Percentiles rank a stretch among this genome's conserved stretches.
phyloP scores from a whole-genome alignment of 2,113 vertebrate species.

The Tachycineta bicolor region DNA sequence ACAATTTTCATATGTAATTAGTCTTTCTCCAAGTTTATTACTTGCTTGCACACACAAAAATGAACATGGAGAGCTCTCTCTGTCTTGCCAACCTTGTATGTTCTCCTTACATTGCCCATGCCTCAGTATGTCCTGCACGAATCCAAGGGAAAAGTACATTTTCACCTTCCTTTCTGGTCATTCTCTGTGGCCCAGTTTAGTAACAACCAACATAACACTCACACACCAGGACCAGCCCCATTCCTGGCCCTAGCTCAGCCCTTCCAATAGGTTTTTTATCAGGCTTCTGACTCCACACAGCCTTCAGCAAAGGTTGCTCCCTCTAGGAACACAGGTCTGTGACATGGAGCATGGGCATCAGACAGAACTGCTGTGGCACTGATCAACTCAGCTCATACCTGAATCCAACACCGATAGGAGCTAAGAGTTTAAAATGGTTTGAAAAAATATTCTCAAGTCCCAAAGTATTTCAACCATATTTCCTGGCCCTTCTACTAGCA shows the following conservation, averaged over 20 bases:
- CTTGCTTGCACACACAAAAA: background rate
- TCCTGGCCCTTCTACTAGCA: background rate
- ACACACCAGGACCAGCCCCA: rapidly evolving
- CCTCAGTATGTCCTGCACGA: background rate
- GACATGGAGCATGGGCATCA: rapidly evolving
- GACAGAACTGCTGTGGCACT: background rate
- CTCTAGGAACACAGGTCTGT: background rate
- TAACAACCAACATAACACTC: background rate
- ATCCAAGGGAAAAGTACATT: background rate
- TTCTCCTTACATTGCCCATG: background rate
- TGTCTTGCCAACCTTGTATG: background rate
- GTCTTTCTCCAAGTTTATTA: background rate
- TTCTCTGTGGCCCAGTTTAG: background rate
- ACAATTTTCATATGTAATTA: background rate
- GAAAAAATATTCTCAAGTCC: background rate
- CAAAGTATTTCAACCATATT: background rate
- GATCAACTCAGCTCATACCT: background rate
- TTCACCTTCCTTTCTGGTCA: background rate
- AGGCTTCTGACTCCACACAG: background rate
- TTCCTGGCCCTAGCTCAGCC: background rate
- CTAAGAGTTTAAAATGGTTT: background rate
- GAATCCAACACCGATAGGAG: background rate
- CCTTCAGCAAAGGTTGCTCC: background rate
- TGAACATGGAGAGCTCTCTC: background rate
- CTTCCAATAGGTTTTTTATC: rapidly evolving